A percentile compares a stretch with the other conserved stretches of the same genome.
Conservation (phyloP, 2,113 vertebrate species). For the Cervus canadensis region DNA sequence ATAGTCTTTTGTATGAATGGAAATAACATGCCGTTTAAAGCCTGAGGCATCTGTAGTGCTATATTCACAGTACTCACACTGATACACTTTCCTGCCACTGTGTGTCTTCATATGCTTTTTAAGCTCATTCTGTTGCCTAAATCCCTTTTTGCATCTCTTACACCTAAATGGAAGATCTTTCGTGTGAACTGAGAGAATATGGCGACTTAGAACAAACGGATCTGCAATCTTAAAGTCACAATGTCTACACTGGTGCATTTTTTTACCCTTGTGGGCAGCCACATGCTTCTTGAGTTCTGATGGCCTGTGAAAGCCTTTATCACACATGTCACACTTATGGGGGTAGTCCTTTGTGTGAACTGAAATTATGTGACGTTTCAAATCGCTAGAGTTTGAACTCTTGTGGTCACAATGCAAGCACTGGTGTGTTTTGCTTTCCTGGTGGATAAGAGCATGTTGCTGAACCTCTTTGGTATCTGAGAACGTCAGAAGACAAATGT, state of each 20-base stretch:
- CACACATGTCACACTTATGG: conserved; percentile 96
- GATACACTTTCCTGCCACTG: conserved; percentile 97
- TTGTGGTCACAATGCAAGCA: conserved; percentile 98
- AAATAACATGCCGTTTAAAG: conserved; percentile 99
- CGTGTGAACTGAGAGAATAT: conserved; percentile 99
- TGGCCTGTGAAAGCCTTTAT: conserved; percentile 98
- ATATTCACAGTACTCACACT: conserved; percentile 99
- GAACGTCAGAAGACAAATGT: conserved; percentile 96
- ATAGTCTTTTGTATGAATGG: conserved; percentile 99
- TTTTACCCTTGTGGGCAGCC: conserved; percentile 94
- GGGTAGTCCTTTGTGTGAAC: conserved; percentile 99
- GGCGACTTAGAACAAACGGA: conserved; percentile 96
- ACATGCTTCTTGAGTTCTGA: conserved; percentile 99
- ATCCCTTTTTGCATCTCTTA: conserved; percentile 93
- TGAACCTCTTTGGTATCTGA: conserved; percentile 95
- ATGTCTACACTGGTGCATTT: conserved; percentile 98
- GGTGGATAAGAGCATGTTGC: conserved; percentile 92
- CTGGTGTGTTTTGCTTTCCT: conserved; percentile 95
- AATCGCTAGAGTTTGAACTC: conserved; percentile 98
- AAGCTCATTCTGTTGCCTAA: conserved; percentile 87
- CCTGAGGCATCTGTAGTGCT: conserved; percentile 98
- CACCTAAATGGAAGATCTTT: conserved; percentile 96
- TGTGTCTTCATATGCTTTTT: conserved; percentile 97
- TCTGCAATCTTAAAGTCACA: conserved; percentile 99
- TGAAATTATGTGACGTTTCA: conserved; percentile 98